phyloP scores from a whole-genome alignment of 2,113 vertebrate species.

The Embiotoca jacksoni region DNA sequence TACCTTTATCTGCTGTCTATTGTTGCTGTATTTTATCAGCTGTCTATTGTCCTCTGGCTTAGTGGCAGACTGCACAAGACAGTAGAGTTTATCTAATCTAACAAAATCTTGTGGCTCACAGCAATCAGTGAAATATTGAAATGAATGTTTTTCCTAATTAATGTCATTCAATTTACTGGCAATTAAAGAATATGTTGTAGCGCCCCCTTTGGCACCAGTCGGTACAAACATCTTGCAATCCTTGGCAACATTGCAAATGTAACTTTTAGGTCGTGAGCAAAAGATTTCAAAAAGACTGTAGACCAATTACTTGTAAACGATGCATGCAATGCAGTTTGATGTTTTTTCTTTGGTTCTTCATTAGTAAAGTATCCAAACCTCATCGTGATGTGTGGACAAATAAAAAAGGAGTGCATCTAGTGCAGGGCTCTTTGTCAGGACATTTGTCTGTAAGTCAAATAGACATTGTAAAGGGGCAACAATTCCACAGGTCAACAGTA shows the following conservation, averaged over 20 bases:
- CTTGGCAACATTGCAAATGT: background rate
- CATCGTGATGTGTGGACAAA: background rate
- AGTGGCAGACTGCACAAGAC: constrained; percentile 3
- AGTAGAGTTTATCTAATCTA: constrained; percentile 33
- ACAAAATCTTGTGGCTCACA: constrained; percentile 23
- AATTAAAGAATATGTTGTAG: constrained; percentile 26
- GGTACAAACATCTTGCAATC: background rate
- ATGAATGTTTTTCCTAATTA: constrained; percentile 27
- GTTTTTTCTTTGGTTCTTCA: background rate
- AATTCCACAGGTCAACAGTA: background rate
- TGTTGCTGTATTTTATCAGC: constrained; percentile 23
- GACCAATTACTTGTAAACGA: constrained; percentile 6
- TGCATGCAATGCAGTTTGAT: background rate
- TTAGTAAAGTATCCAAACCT: background rate
- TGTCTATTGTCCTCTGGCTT: constrained; percentile 31
- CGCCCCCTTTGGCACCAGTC: constrained; percentile 10
- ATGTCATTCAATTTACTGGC: background rate
- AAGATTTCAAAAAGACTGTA: background rate
- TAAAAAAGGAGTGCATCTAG: background rate
- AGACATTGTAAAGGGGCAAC: background rate
- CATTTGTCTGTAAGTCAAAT: constrained; percentile 1
- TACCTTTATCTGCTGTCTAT: constrained; percentile 37
- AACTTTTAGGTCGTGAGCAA: background rate
- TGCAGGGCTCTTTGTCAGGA: background rate
- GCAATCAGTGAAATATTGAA: constrained; percentile 7